Evolutionary conservation across 2,797 vertebrate genomes (phyloP).

Genomic region (Phoeniculus purpureus): DNA sequence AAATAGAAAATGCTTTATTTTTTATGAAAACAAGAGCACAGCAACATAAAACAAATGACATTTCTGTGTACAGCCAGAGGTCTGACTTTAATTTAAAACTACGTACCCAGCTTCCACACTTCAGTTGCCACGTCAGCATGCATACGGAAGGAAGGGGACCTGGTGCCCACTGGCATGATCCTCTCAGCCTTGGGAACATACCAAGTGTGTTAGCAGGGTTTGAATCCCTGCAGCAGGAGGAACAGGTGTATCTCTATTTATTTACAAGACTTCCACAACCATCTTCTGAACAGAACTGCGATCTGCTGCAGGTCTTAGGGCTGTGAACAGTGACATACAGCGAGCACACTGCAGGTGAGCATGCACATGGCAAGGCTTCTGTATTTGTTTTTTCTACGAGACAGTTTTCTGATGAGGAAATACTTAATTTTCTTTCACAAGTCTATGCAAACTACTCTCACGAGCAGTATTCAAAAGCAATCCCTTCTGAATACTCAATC

Average conservation of each 20-base stretch:
- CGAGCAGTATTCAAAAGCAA: constrained; percentile 18
- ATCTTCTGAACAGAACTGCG: neutral
- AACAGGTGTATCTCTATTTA: neutral
- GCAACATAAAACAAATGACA: neutral
- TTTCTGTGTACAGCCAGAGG: neutral
- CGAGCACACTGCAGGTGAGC: neutral
- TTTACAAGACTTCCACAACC: neutral
- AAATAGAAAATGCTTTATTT: constrained; percentile 21
- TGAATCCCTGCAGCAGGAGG: neutral
- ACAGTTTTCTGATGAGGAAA: neutral
- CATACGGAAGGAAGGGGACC: neutral
- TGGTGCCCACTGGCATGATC: neutral
- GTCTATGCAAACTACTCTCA: constrained; percentile 10
- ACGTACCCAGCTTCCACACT: neutral
- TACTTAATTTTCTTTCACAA: constrained; percentile 8
- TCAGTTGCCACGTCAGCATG: neutral
- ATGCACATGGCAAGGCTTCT: neutral
- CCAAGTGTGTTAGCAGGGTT: neutral
- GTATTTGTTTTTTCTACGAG: neutral
- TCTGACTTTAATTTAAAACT: neutral
- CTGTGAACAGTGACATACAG: neutral
- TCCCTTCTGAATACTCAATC: constrained; percentile 31
- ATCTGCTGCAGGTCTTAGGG: neutral
- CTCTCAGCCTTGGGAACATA: neutral
- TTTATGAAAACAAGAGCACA: neutral